phyloP scores from a whole-genome alignment of 2,113 vertebrate genomes.

The Baryphthengus martii region DNA sequence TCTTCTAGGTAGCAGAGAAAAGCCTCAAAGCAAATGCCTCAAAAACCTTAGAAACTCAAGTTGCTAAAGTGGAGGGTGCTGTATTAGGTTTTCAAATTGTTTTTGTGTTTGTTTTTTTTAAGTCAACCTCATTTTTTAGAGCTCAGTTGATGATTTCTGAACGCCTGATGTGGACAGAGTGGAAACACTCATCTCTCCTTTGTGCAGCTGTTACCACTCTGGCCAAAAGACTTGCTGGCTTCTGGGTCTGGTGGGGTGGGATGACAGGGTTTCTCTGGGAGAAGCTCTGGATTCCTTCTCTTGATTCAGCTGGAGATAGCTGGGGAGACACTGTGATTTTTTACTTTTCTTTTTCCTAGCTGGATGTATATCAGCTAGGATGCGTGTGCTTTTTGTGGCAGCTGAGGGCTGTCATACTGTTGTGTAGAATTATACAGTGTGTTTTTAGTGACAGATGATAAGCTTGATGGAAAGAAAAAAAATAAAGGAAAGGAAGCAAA shows the following conservation, averaged over 20 bases:
- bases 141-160: not conserved
- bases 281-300: not conserved
- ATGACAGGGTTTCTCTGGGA: not conserved
- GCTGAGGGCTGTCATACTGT: not conserved
- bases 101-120: not conserved
- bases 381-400: not conserved
- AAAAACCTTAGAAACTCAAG: not conserved
- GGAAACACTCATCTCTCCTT: not conserved
- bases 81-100: not conserved
- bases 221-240: not conserved
- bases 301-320: not conserved
- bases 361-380: not conserved
- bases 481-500: not conserved
- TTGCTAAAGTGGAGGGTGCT: not conserved
- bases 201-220: not conserved
- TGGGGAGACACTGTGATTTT: not conserved
- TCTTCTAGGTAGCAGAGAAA: not conserved
- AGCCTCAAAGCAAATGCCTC: not conserved
- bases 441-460: not conserved
- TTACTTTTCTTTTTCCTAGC: not conserved
- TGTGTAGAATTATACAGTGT: not conserved
- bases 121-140: not conserved
- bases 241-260: not conserved
- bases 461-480: not conserved
- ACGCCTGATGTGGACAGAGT: not conserved